Evolutionary conservation across 1,140 invertebrate species (phyloP), one percentile per base, ranked within the genome.

Genomic region (Linepithema humile): DNA sequence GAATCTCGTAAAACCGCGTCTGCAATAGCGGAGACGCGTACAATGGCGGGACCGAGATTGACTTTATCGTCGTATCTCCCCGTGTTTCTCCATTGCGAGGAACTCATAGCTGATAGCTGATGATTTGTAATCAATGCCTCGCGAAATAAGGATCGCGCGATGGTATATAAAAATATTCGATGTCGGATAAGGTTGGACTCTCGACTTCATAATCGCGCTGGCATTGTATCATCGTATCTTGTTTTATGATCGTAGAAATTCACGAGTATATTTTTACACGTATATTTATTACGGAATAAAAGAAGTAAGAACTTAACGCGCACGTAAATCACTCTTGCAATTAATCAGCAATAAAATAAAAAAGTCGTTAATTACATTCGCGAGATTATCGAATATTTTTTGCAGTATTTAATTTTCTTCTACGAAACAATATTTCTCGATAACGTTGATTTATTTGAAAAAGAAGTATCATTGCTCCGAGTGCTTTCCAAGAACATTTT

Each of bases 41-140:
- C 43, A 50, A 60, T 60, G 77, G 38, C 64, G 23, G 38, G 50
- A 65, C 59, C 20, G 53, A 26, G 72, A 86, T 88, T 64, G 62
- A 70, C 74, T 88, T 82, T 83, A 78, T 84, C 82, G 40, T 77
- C 64, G 64, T 26, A 69, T 80, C 75, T 40, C 40, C 64, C 38
- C 64, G 35, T 69, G 62, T 69, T 78, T 69, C 48, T 65, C 75
- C 17, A 53, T 17, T 20, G 32, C 38, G 65, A 23, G 35, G 45
- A 82, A 40, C 62, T 26, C 62, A 17, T 12, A 40, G 23, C 55
- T 64, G 48, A 55, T 53, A 55, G 35, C 35, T 70, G 64, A 57
- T n/a, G 23, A 70, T 80, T 50, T 48, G 48, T 32, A 80, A 80
- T 70, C 75, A 38, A 32, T 80, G 35, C 57, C 26, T 64, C 29